These are phyloP conservation scores for Lysiphlebus fabarum DNA, from an alignment of 1,140 invertebrate species.

Conservation along the genomic window DNA sequence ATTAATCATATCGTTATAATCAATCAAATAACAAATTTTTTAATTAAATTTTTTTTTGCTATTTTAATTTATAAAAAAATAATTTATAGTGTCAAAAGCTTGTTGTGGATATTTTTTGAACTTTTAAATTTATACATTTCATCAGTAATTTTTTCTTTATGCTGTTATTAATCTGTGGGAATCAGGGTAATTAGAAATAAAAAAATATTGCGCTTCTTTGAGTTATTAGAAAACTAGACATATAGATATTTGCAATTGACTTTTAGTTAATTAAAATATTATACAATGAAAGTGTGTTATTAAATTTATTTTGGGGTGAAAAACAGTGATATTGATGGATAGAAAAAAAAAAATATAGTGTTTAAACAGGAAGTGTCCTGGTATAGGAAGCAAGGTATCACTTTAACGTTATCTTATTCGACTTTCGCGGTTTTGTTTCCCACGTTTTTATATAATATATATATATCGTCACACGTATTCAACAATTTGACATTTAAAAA, in stretches of 20 bases:
- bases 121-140: too few species aligned
- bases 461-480: conserved; percentile 12
- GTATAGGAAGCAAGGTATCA: conserved; percentile 26
- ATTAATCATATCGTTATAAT: too few species aligned
- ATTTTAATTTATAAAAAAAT: not conserved
- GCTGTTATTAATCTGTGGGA: conserved; percentile 19
- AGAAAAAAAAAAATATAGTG: conserved; percentile 15
- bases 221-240: not conserved
- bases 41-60: too few species aligned
- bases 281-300: too few species aligned
- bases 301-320: not conserved
- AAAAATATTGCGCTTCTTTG: conserved; percentile 4
- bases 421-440: conserved; percentile 35
- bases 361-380: conserved; percentile 6
- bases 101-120: too few species aligned
- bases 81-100: conserved; percentile 13
- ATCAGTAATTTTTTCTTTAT: conserved; percentile 5
- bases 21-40: too few species aligned
- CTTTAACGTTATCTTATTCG: conserved; percentile 24
- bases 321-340: not conserved
- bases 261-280: too few species aligned
- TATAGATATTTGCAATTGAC: too few species aligned
- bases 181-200: conserved; percentile 21
- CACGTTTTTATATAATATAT: conserved; percentile 30
- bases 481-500: conserved; percentile 20